Base-by-base conservation (phyloP, 1,140 invertebrate species). In the Mycetomoellerius zeteki region DNA sequence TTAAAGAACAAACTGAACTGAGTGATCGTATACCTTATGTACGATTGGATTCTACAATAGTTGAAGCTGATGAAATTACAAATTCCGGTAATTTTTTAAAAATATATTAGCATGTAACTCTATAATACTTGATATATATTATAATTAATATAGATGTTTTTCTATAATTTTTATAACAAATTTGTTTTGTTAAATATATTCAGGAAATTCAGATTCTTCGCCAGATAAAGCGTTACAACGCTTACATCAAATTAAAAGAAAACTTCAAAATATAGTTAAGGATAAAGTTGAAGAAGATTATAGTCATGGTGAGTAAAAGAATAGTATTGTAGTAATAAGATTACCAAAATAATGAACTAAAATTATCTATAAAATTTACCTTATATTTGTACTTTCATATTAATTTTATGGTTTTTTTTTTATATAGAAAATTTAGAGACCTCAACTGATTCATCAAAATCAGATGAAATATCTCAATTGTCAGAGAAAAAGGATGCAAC, bases 1-100 rank as follows among this genome's bases (percentile, higher is more conserved):
- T 92, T 6, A 33, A 58, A 43, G 93, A 94, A 33, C 93, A 94
- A 86, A 33, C 27, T 30, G 87, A 89, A 77, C 78, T 87, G 12
- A 50, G 54, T 10, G 85, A 73, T 2, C 80, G 85, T 14, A 71
- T 65, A 62, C 84, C 82, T 65, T 27, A 85, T 0, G 56, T 80
- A 50, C 73, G 88, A 50, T 62, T 89, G 43, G 73, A 89, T 27
- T 10, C 54, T 43, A 75, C 65, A 24, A 60, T 90, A 85, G 8
- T 37, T 52, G 56, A 89, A 72, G 14, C 72, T 24, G 84, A 81
- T 27, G 88, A 91, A 76, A 12, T 60, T 19, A 86, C 30, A 19
- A 78, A 56, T 67, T 50, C 64, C 60, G 73, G 91, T 92, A 88
- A 58, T 58, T 65, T 43, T 19, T 80, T 62, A 10, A 24, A 62